Base-by-base conservation (phyloP, 2,888 invertebrate species). In the Pristionchus entomophagus region DNA sequence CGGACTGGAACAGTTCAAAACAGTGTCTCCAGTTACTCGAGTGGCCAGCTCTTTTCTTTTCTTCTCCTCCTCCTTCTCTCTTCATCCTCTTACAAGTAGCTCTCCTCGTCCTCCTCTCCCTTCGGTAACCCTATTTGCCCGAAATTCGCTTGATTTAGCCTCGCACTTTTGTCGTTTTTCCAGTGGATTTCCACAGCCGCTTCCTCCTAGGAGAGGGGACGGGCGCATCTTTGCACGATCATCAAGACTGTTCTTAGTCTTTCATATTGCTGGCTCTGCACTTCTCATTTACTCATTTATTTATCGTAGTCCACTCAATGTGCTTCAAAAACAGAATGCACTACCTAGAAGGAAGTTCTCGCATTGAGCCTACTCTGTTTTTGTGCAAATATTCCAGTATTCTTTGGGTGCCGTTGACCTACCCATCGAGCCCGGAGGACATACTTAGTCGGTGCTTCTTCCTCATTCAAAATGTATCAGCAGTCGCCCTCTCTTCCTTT, bases 401-500 rank as follows among this genome's bases (percentile, higher is more conserved):
- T 56, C 19, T 12, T 2, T 56, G n/a, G 26, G 26, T n/a, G 10
- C 26, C n/a, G 56, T 17, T 56, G 59, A 59, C 59, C 59, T 59
- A 59, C 59, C 14, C 10, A 29, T 59, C 29, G 14, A 17, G 14
- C 14, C 29, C n/a, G n/a, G n/a, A n/a, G n/a, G n/a, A 59, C 8
- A 59, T 12, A 59, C 59, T 29, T 29, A 12, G n/a, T n/a, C 29
- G 59, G 59, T 53, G 29, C 59, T 59, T 59, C 26, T 29, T 4
- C n/a, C 65, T 69, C 65, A 69, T 69, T 38, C 8, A 38, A 22
- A 69, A 69, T 69, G 65, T 69, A 69, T 69, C 65, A 69, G n/a
- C n/a, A n/a, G 65, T 69, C 65, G 35, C 38, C 65, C 35, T 38
- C 65, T 38, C n/a, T n/a, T n/a, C n/a, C n/a, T n/a, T n/a, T n/a